Conservation (phyloP, 2,797 vertebrate species). For the Cephalopachus bancanus region DNA sequence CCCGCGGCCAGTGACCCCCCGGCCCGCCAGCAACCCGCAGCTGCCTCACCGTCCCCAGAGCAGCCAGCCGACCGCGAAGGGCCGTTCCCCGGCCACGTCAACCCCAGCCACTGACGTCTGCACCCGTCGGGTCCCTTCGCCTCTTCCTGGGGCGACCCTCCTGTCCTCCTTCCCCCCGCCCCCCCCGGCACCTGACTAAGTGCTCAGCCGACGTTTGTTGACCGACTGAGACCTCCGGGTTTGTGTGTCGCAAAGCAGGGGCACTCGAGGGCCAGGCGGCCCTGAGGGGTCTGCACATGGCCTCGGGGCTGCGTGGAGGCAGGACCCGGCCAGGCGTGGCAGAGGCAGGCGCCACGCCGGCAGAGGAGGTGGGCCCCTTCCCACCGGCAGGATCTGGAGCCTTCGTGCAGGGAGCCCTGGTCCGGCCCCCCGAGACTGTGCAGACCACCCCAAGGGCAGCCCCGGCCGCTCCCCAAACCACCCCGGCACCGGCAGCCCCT, state of each 20-base stretch:
- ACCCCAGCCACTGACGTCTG: neutral
- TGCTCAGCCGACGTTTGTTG: neutral
- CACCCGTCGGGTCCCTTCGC: neutral
- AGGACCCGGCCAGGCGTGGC: fast-evolving
- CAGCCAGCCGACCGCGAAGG: neutral
- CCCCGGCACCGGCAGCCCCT: neutral
- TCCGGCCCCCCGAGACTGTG: too few species aligned
- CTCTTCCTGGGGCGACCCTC: neutral
- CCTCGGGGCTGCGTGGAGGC: neutral
- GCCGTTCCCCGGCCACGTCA: neutral
- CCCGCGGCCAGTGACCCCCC: neutral
- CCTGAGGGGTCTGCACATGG: neutral
- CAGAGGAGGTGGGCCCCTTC: neutral
- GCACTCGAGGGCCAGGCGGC: too few species aligned
- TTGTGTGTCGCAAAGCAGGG: fast-evolving
- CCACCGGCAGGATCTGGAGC: neutral
- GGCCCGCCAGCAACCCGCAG: too few species aligned
- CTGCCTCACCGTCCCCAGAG: too few species aligned
- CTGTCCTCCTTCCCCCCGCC: neutral
- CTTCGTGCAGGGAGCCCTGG: neutral
- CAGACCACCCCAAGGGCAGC: neutral
- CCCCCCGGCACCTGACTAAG: neutral
- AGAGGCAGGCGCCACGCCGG: neutral
- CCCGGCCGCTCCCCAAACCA: neutral
- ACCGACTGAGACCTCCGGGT: neutral